Base-by-base conservation (phyloP, 1,140 invertebrate genomes). In the Acromyrmex charruanus region DNA sequence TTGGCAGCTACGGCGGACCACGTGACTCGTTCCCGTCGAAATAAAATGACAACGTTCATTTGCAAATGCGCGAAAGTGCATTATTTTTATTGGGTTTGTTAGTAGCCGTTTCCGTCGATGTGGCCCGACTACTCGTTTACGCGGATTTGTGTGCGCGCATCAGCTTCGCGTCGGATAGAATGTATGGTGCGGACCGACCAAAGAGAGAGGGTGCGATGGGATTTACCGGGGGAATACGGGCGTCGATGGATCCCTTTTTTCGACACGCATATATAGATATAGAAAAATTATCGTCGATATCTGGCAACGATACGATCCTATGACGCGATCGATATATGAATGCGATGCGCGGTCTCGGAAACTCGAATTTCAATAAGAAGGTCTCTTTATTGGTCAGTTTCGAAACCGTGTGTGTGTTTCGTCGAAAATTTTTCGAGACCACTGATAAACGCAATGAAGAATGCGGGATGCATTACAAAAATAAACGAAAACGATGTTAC, bases 11-110 rank as follows among this genome's bases (percentile, higher is more conserved):
- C 69, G 66, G 53, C 72, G 89, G 68, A 59, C 89, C 91, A 87
- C 82, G 91, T 77, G 84, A 89, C 91, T 89, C 90, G 75, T 90
- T 85, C 80, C 80, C 87, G 84, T 90, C 87, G 87, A 90, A 93
- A 94, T 93, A 90, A 93, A 93, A 93, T 92, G 92, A 93, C 89
- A 93, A 92, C 89, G 91, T 94, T 93, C 90, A 94, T 94, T 93
- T 93, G 93, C 91, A 92, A 94, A 93, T 92, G 89, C 89, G 84
- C 85, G 88, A 90, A 92, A 93, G 87, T 92, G 90, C 90, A 93
- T 92, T 93, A 93, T 93, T 94, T 94, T 93, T 93, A 93, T 94
- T 91, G 91, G 88, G 89, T 93, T 92, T 92, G 90, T 92, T 93
- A 93, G 91, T 89, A 80, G 80, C 87, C 87, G 87, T 90, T 92